These are phyloP conservation scores for Clavelina lepadiformis DNA, from an alignment of 23 tunicate genomes.

Conservation along the genomic window DNA sequence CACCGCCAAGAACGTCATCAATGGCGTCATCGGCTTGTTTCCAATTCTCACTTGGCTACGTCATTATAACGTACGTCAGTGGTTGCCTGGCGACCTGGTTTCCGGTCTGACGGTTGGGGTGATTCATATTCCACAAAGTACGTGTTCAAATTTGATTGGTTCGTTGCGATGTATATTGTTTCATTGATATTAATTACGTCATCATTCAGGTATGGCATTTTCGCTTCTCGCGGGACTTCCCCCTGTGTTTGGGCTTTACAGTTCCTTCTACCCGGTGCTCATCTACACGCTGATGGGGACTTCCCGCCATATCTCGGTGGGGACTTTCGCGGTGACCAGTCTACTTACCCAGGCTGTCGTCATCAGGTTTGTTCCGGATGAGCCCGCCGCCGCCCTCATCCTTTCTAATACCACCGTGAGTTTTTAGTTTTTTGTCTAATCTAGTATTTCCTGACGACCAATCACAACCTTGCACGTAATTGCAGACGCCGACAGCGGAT, in stretches of 20 bases:
- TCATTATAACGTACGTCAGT: slow-evolving; percentile 49
- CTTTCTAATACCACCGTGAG: slow-evolving; percentile 4
- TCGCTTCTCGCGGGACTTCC: slow-evolving; percentile 84
- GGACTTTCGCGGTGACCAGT: slow-evolving; percentile 91
- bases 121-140: slow-evolving; percentile 95
- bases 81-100: slow-evolving; percentile 78
- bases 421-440: too few relatives aligned
- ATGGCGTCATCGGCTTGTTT: slow-evolving; percentile 35
- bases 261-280: slow-evolving; percentile 76
- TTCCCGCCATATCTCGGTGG: slow-evolving; percentile 89
- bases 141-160: slow-evolving; percentile 15
- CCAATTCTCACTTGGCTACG: slow-evolving; percentile 80
- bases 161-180: neutral
- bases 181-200: neutral
- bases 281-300: slow-evolving; percentile 96
- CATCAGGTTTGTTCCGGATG: slow-evolving; percentile 37
- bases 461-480: neutral
- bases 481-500: neutral
- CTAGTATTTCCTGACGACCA: too few relatives aligned
- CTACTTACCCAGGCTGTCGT: slow-evolving; percentile 68
- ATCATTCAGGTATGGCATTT: slow-evolving; percentile 78
- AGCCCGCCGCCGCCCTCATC: neutral
- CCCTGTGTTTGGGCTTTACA: slow-evolving; percentile 86
- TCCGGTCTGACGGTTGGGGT: slow-evolving; percentile 92
- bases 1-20: slow-evolving; percentile 1